phyloP scores from a whole-genome alignment of 2,888 invertebrate species.

The Cataglyphis altisquamis region DNA sequence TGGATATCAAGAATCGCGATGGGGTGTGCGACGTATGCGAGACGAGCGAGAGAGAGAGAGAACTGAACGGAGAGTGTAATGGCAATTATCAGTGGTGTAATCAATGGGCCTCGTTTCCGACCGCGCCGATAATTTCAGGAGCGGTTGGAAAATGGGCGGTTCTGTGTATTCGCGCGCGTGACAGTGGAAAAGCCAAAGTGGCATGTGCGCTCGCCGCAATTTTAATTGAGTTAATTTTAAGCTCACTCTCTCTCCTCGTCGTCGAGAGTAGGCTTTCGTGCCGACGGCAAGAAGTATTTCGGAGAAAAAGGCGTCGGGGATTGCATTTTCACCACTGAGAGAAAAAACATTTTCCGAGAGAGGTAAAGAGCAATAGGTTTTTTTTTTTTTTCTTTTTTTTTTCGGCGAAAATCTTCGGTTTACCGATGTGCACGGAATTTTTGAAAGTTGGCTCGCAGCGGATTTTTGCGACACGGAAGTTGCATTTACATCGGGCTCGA shows the following conservation, averaged over 20 bases:
- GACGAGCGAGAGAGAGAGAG: constrained; percentile 44
- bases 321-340: neutral
- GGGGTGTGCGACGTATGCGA: constrained; percentile 10
- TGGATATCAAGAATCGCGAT: neutral
- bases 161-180: constrained; percentile 43
- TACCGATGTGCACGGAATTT: neutral
- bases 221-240: constrained; percentile 78
- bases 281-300: constrained; percentile 2
- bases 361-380: neutral
- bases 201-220: constrained; percentile 63
- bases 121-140: constrained; percentile 82
- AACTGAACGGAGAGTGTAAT: constrained; percentile 71
- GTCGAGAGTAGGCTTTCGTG: neutral
- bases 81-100: constrained; percentile 81
- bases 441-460: constrained; percentile 10
- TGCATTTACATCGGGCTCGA: constrained; percentile 22
- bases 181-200: constrained; percentile 23
- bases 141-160: constrained; percentile 72
- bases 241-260: constrained; percentile 35
- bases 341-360: constrained; percentile 5
- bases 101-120: constrained; percentile 81
- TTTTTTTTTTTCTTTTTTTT: constrained; percentile 2
- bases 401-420: neutral
- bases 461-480: constrained; percentile 47
- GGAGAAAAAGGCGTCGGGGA: neutral